Conservation (phyloP, 2,888 invertebrate species). For the Oscheius myriophilus region DNA sequence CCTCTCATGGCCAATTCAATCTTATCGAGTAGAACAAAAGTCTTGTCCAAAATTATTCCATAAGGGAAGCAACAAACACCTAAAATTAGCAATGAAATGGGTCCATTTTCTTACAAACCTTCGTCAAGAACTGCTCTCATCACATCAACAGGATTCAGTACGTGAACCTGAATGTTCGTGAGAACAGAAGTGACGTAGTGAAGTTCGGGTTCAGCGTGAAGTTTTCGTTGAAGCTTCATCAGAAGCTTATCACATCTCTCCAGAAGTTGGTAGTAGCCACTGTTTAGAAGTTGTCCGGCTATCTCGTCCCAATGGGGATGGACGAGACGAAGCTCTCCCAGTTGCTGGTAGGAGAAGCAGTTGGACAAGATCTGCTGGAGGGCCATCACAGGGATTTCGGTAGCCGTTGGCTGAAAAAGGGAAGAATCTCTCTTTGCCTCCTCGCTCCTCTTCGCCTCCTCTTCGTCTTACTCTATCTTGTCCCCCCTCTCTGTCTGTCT, state of each 20-base stretch:
- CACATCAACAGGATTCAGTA: constrained; percentile 67
- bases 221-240: constrained; percentile 53
- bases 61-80: constrained; percentile 69
- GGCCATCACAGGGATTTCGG: constrained; percentile 46
- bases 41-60: constrained; percentile 63
- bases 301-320: constrained; percentile 70
- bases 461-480: no score
- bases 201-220: constrained; percentile 48
- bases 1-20: constrained; percentile 42
- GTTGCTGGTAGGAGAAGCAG: constrained; percentile 55
- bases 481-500: no score
- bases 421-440: no score
- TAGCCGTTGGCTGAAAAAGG: constrained; percentile 27
- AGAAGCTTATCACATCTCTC: constrained; percentile 56
- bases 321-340: constrained; percentile 61
- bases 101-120: constrained; percentile 42
- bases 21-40: constrained; percentile 55
- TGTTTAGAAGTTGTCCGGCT: constrained; percentile 65
- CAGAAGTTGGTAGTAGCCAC: constrained; percentile 63
- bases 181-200: constrained; percentile 59
- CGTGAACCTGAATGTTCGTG: constrained; percentile 67
- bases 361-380: constrained; percentile 58
- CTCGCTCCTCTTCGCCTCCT: no score
- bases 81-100: constrained; percentile 27
- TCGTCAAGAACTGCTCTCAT: constrained; percentile 68